Conservation (phyloP, 2,888 invertebrate species). For the Lottia scabra region DNA sequence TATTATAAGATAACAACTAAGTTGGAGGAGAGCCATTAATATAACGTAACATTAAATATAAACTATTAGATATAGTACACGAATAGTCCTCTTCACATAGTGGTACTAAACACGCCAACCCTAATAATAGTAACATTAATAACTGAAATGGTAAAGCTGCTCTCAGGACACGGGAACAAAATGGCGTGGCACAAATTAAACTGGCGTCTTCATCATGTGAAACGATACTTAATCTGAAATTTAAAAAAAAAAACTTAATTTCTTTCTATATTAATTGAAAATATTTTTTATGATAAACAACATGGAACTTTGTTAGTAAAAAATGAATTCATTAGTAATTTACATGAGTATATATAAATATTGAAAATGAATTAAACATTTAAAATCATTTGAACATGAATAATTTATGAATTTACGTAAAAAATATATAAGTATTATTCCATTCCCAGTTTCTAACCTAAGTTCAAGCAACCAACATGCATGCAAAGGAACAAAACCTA, state of each 20-base stretch:
- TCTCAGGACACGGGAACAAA: conserved; percentile 89
- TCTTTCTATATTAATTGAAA: background rate
- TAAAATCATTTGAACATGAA: background rate
- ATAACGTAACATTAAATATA: conserved; percentile 90
- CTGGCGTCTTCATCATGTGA: conserved; percentile 33
- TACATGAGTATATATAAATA: background rate
- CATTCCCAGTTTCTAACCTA: no score
- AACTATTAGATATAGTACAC: conserved; percentile 86
- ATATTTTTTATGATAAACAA: no score
- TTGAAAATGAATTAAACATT: background rate
- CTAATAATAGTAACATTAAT: conserved; percentile 90
- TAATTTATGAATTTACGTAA: no score
- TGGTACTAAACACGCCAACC: conserved; percentile 92
- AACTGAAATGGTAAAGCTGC: conserved; percentile 95
- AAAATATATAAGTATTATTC: no score
- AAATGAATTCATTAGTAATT: background rate
- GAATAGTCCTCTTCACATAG: conserved; percentile 85
- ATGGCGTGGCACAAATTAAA: conserved; percentile 68
- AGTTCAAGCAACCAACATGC: no score
- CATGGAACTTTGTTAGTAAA: no score
- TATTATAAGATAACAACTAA: conserved; percentile 68
- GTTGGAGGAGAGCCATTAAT: conserved; percentile 94
- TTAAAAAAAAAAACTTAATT: conserved; percentile 6
- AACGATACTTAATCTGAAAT: conserved; percentile 43
- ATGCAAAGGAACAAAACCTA: no score